These are phyloP conservation scores for Hydrotaea diabolus DNA, from an alignment of 2,888 invertebrate genomes.

Conservation along the genomic window DNA sequence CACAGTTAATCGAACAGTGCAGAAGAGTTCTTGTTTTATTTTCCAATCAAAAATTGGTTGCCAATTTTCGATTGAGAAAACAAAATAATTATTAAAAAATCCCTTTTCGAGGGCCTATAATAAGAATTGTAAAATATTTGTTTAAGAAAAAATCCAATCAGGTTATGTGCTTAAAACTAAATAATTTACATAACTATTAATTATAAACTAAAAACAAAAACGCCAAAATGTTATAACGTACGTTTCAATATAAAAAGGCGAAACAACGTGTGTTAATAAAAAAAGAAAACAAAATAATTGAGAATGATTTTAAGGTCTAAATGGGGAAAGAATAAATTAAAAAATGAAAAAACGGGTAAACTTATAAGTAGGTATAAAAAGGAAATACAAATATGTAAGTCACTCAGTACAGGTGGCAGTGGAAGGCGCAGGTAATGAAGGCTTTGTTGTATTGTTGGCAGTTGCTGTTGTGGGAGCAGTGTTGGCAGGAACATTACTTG, in stretches of 20 bases:
- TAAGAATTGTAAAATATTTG: slow-evolving; percentile 24
- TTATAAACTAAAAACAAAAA: slow-evolving; percentile 46
- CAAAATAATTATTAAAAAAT: slow-evolving; percentile 37
- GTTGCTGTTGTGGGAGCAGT: slow-evolving; percentile 9
- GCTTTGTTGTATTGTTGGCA: slow-evolving; percentile 12
- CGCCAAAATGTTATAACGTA: slow-evolving; percentile 31
- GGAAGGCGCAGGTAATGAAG: slow-evolving; percentile 46
- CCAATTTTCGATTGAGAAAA: slow-evolving; percentile 47
- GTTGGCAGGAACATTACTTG: not conserved
- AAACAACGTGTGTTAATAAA: slow-evolving; percentile 44
- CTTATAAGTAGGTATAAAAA: not conserved
- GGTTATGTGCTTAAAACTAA: slow-evolving; percentile 49
- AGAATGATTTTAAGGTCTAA: slow-evolving; percentile 10
- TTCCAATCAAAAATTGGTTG: slow-evolving; percentile 39
- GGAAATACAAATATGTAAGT: slow-evolving; percentile 38
- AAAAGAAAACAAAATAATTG: slow-evolving; percentile 40
- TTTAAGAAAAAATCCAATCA: slow-evolving; percentile 52
- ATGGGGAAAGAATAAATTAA: slow-evolving; percentile 41
- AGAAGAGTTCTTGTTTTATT: slow-evolving; percentile 26
- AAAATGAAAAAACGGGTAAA: slow-evolving; percentile 25
- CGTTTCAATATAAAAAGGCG: slow-evolving; percentile 30
- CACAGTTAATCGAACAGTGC: slow-evolving; percentile 17
- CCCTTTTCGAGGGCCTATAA: not conserved
- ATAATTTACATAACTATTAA: slow-evolving; percentile 54
- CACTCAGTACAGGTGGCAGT: slow-evolving; percentile 67